Conservation (phyloP, 1,140 invertebrate species). For the Ephestia elutella region DNA sequence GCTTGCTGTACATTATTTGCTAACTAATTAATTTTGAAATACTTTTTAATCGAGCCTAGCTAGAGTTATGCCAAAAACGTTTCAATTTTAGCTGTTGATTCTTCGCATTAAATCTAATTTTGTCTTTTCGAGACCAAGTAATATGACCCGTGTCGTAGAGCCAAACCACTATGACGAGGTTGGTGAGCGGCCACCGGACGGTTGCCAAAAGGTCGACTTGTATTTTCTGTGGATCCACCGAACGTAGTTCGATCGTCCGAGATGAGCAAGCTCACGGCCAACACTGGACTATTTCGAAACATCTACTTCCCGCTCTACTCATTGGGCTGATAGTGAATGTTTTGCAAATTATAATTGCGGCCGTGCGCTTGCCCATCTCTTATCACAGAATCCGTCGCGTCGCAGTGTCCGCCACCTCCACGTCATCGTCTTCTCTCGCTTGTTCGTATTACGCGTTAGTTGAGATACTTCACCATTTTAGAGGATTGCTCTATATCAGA, state of each 20-base stretch:
- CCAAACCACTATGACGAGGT: constrained; percentile 11
- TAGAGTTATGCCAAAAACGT: background rate
- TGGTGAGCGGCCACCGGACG: background rate
- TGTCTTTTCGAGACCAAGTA: background rate
- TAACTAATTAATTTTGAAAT: background rate
- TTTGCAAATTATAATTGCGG: too few relatives aligned
- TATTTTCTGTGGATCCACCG: too few relatives aligned
- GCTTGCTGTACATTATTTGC: constrained; percentile 3
- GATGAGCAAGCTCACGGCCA: too few relatives aligned
- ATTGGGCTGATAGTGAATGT: too few relatives aligned
- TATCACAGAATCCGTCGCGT: background rate
- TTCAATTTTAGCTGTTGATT: background rate
- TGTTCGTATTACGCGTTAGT: constrained; percentile 60
- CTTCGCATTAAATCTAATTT: background rate
- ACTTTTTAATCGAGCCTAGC: background rate
- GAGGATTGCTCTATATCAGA: constrained; percentile 70
- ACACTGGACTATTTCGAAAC: too few relatives aligned
- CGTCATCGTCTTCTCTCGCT: constrained; percentile 42
- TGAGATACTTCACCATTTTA: constrained; percentile 60
- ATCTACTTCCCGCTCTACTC: too few relatives aligned
- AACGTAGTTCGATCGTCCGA: too few relatives aligned
- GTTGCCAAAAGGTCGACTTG: background rate
- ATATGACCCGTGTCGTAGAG: constrained; percentile 14
- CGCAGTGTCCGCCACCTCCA: background rate
- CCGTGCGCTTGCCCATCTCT: too few relatives aligned